Base-by-base conservation (phyloP, 2,888 invertebrate genomes). In the Ditula angustiorana region DNA sequence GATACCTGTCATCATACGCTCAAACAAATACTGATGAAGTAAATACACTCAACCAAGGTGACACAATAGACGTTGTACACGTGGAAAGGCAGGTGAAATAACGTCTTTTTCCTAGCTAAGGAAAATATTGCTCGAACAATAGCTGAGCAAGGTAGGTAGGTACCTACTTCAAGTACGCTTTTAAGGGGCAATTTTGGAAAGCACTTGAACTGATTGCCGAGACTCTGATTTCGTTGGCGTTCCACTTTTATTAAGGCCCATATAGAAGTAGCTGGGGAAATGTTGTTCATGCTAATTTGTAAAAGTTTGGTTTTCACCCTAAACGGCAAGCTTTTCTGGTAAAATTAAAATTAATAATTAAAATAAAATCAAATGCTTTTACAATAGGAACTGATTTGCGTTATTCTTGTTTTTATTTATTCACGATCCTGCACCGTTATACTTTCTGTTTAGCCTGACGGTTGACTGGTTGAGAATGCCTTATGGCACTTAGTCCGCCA, bases 181-280 rank as follows among this genome's bases (percentile, higher is more conserved):
- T 68, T 59, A 64, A 53, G 61, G 58, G 67, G 63, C 52, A 64
- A 69, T 68, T 67, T 66, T 49, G 64, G 49, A 61, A 64, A 69
- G 67, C 67, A 56, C 67, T 69, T 53, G 61, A 35, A 33, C 50
- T 67, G 64, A 64, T 67, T 69, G 64, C 46, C 24, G 50, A 56
- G 44, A 50, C 49, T 53, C 52, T 52, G 58, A 49, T 58, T 52
- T 65, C 59, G 41, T 67, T 49, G 41, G 57, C 50, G 57, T 46
- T 46, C 53, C 35, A 53, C 46, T 47, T 64, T 10, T 46, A 35
- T 53, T 33, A 58, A 63, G 28, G 41, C 19, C 19, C 41, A 8
- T 41, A 41, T 16, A 30, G 37, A 24, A 37, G n/a, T n/a, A n/a
- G n/a, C n/a, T n/a, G n/a, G 19, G 23, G 44, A 53, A 53, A 50